Base-by-base conservation (phyloP, 1,140 invertebrate genomes). In the Zaprionus ghesquierei region DNA sequence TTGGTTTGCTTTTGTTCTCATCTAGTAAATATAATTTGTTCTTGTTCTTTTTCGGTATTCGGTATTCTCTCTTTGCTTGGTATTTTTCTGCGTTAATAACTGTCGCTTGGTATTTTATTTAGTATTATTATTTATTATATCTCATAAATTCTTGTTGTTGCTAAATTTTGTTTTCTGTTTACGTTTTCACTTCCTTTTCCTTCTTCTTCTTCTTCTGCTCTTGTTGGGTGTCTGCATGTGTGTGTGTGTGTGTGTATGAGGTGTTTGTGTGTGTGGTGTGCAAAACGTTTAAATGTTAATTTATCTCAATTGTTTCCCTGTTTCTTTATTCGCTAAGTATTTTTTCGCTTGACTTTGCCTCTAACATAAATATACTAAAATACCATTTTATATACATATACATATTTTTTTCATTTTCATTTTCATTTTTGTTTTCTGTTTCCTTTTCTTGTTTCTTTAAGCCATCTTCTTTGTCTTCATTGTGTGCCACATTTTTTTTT, bases 91-190 rank as follows among this genome's bases (percentile, higher is more conserved):
- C 55, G 51, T 62, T 60, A 63, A 70, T 70, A 70, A 79, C 79
- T 79, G 68, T 65, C 74, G 62, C 71, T 66, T 86, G 71, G 70
- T 86, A 60, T 81, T 72, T 74, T 74, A 74, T 73, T 73, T 71
- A 29, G 44, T 75, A 46, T 64, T 76, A 46, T 64, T 76, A 72
- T 76, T 80, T 90, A 82, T 86, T 90, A 87, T 87, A 87, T 86
- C 79, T 87, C 81, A 90, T 90, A 90, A 89, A 90, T 90, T 90
- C 86, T 55, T 89, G 86, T 81, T 86, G 87, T 84, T 90, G 87
- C 87, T 90, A 87, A 86, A 87, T 90, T 90, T 90, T 87, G 73
- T 90, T 90, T 90, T 82, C 46, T 81, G 15, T 79, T 85, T 84
- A n/a, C 8, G 22, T 15, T 53, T n/a, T n/a, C n/a, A n/a, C n/a